Conservation (phyloP, 2,888 invertebrate species). For the Steromphala cineraria region DNA sequence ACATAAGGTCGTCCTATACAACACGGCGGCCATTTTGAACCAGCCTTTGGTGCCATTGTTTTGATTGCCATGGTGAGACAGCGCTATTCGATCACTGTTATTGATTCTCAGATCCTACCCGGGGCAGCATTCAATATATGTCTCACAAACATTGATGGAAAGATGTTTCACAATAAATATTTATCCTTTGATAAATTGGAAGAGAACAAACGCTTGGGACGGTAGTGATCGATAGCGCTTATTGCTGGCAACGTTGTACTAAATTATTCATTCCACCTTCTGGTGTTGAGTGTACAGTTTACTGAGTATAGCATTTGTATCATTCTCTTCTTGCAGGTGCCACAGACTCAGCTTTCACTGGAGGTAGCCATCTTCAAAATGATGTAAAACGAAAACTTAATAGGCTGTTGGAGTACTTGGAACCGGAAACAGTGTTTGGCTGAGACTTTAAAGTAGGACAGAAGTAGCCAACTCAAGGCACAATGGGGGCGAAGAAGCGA, state of each 20-base stretch:
- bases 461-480: not conserved
- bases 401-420: not conserved
- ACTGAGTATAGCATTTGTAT: not conserved
- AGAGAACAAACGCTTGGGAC: not conserved
- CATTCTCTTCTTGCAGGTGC: not conserved
- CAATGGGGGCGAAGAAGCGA: constrained; percentile 36
- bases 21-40: not conserved
- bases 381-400: not conserved
- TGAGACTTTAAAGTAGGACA: not conserved
- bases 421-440: not conserved
- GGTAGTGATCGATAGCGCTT: not conserved
- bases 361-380: not conserved
- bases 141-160: not conserved
- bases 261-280: not conserved
- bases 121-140: not conserved
- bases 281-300: not conserved
- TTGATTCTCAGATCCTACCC: not conserved
- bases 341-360: not conserved
- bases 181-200: constrained; percentile 17
- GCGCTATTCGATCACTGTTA: not conserved
- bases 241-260: not conserved
- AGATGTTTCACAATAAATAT: constrained; percentile 17
- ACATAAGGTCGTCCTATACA: no score
- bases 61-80: constrained; percentile 16
- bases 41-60: not conserved